A percentile compares a stretch with the other conserved stretches of the same genome.
Evolutionary conservation across 2,113 vertebrate species (phyloP).

Genomic region (Felis chaus): DNA sequence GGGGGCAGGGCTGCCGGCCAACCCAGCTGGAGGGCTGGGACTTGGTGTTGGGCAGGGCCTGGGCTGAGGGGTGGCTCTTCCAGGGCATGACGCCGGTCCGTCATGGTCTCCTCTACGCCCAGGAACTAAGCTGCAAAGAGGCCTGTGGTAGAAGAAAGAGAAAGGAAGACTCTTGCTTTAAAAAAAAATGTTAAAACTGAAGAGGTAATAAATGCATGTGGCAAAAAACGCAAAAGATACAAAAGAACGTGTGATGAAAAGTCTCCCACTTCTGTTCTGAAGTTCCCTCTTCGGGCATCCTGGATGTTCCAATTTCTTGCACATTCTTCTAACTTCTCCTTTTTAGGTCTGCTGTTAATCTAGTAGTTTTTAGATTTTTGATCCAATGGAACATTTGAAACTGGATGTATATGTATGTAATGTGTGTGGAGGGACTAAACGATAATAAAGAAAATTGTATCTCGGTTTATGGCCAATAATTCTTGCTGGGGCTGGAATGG

Average conservation of each 20-base stretch:
- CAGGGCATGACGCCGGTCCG: not conserved
- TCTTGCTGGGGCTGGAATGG: not conserved
- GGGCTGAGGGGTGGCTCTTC: not conserved
- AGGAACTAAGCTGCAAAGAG: slow-evolving; percentile 5
- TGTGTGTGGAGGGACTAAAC: not conserved
- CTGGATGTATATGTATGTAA: not conserved
- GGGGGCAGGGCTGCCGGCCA: not conserved
- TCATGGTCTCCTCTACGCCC: not conserved
- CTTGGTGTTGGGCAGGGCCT: not conserved
- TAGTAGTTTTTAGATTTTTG: slow-evolving; percentile 39
- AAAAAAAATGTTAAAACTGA: not conserved
- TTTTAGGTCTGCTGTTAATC: slow-evolving; percentile 5
- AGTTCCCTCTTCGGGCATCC: not conserved
- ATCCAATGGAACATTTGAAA: slow-evolving; percentile 44
- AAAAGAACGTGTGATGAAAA: not conserved
- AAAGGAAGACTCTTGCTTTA: not conserved
- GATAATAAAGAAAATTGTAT: slow-evolving; percentile 45
- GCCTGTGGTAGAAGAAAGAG: not conserved
- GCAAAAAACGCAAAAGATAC: not conserved
- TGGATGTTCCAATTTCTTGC: not conserved
- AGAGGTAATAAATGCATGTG: not conserved
- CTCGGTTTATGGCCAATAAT: slow-evolving; percentile 36
- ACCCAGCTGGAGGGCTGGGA: not conserved
- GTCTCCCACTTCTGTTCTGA: not conserved
- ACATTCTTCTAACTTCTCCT: not conserved